phyloP scores from a whole-genome alignment of 2,888 invertebrate species.

The Congeria kusceri region DNA sequence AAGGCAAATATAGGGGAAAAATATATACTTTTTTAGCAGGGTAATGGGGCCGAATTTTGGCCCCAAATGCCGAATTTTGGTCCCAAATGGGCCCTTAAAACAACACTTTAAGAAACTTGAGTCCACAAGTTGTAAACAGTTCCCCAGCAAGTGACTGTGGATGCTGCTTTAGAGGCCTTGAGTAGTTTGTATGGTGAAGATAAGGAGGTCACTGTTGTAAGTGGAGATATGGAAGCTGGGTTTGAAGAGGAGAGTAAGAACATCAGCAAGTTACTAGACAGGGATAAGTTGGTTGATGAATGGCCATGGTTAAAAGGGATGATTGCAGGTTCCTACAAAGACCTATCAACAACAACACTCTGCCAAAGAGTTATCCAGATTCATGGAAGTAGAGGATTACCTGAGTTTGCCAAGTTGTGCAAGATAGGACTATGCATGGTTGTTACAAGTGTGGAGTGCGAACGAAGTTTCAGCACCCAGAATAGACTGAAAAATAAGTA shows the following conservation, averaged over 20 bases:
- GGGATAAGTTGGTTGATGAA: slow-evolving; percentile 17
- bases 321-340: slow-evolving; percentile 36
- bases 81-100: no score
- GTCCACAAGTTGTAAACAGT: slow-evolving; percentile 9
- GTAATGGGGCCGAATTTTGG: no score
- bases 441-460: slow-evolving; percentile 34
- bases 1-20: no score
- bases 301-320: slow-evolving; percentile 45
- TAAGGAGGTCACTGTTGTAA: slow-evolving; percentile 18
- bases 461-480: slow-evolving; percentile 13
- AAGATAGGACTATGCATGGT: slow-evolving; percentile 37
- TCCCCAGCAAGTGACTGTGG: neutral
- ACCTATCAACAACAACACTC: neutral
- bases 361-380: neutral
- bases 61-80: no score
- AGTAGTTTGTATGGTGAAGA: slow-evolving; percentile 33
- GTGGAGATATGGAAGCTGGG: slow-evolving; percentile 26
- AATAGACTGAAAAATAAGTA: slow-evolving; percentile 15
- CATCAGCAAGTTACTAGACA: slow-evolving; percentile 22
- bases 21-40: no score
- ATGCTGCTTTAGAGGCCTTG: slow-evolving; percentile 23
- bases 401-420: slow-evolving; percentile 19
- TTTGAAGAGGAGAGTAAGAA: slow-evolving; percentile 2
- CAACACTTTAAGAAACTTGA: no score
- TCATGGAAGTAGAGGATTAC: neutral